Evolutionary conservation across 2,113 vertebrate species (phyloP).

Genomic region (Vicugna pacos): DNA sequence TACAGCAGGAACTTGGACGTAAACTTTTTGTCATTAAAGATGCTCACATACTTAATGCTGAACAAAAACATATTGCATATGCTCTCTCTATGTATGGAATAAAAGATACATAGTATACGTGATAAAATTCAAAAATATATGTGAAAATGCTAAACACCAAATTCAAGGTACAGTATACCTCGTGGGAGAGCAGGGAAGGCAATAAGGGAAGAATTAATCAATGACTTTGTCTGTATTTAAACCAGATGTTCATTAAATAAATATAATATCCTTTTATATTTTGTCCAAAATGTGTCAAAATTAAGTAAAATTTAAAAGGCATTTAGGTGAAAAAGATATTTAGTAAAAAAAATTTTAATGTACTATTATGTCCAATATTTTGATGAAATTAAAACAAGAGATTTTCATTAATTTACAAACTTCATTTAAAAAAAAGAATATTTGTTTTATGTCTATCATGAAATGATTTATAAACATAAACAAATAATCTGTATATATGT

Average conservation of each 20-base stretch:
- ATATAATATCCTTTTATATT: not conserved
- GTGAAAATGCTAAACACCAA: not conserved
- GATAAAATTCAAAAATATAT: not conserved
- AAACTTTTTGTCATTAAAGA: not conserved
- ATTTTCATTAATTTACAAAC: not conserved
- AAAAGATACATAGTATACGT: not conserved
- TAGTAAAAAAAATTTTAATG: not conserved
- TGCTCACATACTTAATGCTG: not conserved
- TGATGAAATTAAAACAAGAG: not conserved
- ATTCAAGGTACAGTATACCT: not conserved
- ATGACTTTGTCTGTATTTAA: not conserved
- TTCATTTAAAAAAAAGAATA: not conserved
- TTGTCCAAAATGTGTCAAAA: not conserved
- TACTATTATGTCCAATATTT: not conserved
- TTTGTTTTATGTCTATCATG: not conserved
- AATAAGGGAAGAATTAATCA: not conserved
- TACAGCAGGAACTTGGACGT: not conserved
- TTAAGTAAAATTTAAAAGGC: not conserved
- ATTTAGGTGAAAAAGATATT: not conserved
- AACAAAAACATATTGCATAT: not conserved
- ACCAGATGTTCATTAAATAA: not conserved
- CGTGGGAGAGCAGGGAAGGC: not conserved
- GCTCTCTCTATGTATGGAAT: not conserved
- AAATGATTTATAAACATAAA: not conserved
- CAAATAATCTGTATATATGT: not conserved